Percentiles rank a stretch among this genome's conserved stretches.
These are phyloP conservation scores for Crotalus helleri DNA, from an alignment of 2,113 vertebrate genomes.

Conservation along the genomic window DNA sequence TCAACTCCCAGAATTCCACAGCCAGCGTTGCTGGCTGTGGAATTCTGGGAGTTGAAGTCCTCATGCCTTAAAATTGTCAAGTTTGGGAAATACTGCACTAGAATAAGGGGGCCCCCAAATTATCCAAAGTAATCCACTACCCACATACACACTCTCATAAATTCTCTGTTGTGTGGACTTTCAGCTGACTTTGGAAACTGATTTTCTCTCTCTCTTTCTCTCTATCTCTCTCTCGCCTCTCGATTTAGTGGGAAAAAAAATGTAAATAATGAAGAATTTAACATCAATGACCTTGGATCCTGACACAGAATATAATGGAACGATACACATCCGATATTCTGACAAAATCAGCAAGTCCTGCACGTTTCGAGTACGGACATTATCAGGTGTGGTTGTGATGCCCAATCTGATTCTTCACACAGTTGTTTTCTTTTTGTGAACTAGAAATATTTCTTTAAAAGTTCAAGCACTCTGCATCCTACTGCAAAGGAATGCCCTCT, in stretches of 20 bases:
- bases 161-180: background rate
- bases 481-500: background rate
- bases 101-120: background rate
- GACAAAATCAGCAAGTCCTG: conserved; percentile 58
- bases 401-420: background rate
- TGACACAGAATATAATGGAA: conserved; percentile 66
- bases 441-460: background rate
- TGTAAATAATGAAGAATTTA: conserved; percentile 59
- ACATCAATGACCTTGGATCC: conserved; percentile 66
- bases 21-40: too few species aligned
- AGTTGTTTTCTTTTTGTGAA: background rate
- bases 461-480: background rate
- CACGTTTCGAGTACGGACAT: conserved; percentile 63
- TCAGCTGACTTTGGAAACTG: background rate
- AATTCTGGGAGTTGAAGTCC: too few species aligned
- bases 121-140: background rate
- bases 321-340: conserved; percentile 22
- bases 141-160: background rate
- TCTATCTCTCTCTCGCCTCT: background rate
- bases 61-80: too few species aligned
- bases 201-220: background rate
- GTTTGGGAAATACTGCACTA: background rate
- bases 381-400: conserved; percentile 62
- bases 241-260: conserved; percentile 55
- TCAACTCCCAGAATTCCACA: too few species aligned